Evolutionary conservation across 1,140 invertebrate species (phyloP).

Genomic region (Heliconius hermathena): DNA sequence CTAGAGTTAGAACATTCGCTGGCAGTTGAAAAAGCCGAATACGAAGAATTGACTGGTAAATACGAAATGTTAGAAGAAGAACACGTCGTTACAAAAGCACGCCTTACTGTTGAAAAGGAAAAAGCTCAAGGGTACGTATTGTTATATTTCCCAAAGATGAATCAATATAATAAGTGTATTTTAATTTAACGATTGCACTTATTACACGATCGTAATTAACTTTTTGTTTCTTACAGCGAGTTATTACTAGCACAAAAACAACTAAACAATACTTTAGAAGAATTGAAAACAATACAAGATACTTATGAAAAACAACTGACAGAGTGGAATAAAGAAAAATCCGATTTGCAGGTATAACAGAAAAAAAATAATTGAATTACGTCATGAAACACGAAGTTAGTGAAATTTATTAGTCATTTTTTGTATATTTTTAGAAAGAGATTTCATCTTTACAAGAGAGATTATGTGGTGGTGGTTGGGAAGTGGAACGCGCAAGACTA

Average conservation of each 20-base stretch:
- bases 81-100: constrained; percentile 89
- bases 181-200: constrained; percentile 2
- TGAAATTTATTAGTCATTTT: neutral
- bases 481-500: constrained; percentile 85
- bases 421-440: constrained; percentile 81
- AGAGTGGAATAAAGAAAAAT: constrained; percentile 89
- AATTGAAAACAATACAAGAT: constrained; percentile 87
- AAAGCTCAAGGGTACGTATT: constrained; percentile 79
- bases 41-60: constrained; percentile 90
- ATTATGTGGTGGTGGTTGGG: constrained; percentile 81
- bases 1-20: constrained; percentile 86
- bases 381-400: neutral
- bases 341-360: constrained; percentile 83
- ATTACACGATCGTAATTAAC: neutral
- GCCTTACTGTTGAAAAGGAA: constrained; percentile 90
- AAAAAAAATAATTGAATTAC: neutral
- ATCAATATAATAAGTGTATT: neutral
- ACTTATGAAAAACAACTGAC: constrained; percentile 86
- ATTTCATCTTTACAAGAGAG: constrained; percentile 86
- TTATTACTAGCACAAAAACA: constrained; percentile 80
- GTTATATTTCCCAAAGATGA: neutral
- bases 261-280: constrained; percentile 83
- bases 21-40: constrained; percentile 86
- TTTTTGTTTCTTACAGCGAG: constrained; percentile 58
- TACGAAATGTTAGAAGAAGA: constrained; percentile 93